Percentiles rank a stretch among this genome's conserved stretches.
These are phyloP conservation scores for Bos javanicus DNA, from an alignment of 2,113 vertebrate species.

Conservation along the genomic window DNA sequence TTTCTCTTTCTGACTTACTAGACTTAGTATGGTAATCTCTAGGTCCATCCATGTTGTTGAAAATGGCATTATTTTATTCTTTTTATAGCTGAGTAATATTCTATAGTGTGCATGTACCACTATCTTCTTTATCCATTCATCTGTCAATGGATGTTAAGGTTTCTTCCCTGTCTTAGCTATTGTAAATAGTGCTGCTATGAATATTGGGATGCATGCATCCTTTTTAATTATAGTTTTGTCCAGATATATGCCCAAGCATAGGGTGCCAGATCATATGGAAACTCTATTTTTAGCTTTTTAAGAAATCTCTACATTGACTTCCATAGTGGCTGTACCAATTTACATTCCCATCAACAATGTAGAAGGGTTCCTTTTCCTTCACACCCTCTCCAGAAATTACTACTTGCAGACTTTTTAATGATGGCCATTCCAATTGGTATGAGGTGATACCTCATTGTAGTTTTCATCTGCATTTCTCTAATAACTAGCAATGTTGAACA, in stretches of 20 bases:
- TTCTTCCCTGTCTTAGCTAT: neutral
- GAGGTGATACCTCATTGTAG: neutral
- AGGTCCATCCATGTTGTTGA: neutral
- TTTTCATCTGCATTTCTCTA: neutral
- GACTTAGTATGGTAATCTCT: neutral
- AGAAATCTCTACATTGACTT: neutral
- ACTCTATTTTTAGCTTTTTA: neutral
- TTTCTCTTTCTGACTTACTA: neutral
- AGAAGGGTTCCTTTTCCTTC: neutral
- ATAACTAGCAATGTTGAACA: neutral
- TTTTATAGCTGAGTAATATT: neutral
- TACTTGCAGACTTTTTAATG: neutral
- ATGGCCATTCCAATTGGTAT: neutral
- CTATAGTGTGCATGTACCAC: neutral
- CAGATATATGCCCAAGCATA: neutral
- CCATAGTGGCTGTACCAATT: neutral
- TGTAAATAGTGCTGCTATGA: neutral
- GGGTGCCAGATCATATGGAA: neutral
- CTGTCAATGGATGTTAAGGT: neutral
- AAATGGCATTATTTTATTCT: neutral
- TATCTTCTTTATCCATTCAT: neutral
- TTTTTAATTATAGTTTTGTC: neutral
- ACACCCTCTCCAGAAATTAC: neutral
- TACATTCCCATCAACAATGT: neutral
- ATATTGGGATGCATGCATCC: neutral